Evolutionary conservation across 2,113 vertebrate genomes (phyloP).

Genomic region (Percina caprodes): DNA sequence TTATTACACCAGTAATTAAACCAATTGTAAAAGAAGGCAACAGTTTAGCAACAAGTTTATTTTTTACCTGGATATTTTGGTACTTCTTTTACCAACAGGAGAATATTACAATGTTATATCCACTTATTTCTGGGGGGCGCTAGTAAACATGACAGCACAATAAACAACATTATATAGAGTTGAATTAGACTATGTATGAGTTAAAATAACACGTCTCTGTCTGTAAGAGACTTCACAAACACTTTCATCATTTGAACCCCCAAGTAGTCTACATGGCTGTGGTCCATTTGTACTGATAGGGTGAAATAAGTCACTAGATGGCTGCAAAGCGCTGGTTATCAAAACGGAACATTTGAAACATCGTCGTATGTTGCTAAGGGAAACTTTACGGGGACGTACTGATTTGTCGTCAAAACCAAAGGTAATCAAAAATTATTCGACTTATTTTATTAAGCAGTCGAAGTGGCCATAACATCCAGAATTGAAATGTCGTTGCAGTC

Average conservation of each 20-base stretch:
- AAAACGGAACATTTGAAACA: conserved; percentile 41
- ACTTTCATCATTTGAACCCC: too few species aligned
- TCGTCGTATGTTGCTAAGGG: conserved; percentile 1
- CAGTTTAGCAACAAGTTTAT: neutral
- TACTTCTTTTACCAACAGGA: neutral
- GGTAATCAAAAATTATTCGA: conserved; percentile 44
- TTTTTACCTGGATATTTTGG: neutral
- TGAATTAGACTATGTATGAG: neutral
- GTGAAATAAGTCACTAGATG: conserved; percentile 20
- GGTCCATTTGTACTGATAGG: neutral
- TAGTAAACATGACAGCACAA: neutral
- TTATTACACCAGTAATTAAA: neutral
- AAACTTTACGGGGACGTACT: conserved; percentile 42
- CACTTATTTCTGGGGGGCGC: too few species aligned
- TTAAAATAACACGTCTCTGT: neutral
- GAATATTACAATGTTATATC: neutral
- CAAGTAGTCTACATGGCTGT: neutral
- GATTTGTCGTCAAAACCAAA: conserved; percentile 12
- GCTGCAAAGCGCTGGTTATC: neutral
- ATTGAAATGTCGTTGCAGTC: neutral
- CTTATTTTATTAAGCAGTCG: rapidly evolving
- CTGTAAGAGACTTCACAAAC: too few species aligned
- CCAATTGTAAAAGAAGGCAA: neutral
- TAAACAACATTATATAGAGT: neutral
- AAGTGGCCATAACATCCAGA: rapidly evolving